Evolutionary conservation across 2,888 invertebrate genomes (phyloP).

Genomic region (Hyposoter didymator): DNA sequence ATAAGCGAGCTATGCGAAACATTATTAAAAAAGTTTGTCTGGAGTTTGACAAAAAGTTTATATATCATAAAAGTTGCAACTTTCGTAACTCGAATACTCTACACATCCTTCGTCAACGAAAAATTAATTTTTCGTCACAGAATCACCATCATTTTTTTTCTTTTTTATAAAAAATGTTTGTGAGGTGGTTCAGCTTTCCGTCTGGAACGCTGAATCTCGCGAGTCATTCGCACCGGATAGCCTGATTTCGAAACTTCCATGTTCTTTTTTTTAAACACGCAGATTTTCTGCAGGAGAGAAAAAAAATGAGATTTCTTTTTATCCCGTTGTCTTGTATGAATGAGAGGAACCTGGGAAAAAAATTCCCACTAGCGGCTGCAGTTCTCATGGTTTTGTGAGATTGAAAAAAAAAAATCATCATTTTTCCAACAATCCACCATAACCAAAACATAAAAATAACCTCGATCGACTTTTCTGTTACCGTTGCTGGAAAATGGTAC

Average conservation of each 20-base stretch:
- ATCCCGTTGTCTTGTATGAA: background rate
- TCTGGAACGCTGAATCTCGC: background rate
- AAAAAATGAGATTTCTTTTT: background rate
- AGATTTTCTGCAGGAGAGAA: too few species aligned
- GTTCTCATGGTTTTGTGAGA: too few species aligned
- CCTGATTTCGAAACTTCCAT: background rate
- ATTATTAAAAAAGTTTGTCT: conserved; percentile 10
- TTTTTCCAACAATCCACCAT: too few species aligned
- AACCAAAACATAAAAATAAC: too few species aligned
- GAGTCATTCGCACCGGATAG: background rate
- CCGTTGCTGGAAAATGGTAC: too few species aligned
- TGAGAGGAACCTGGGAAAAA: background rate
- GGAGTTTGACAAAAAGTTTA: conserved; percentile 11
- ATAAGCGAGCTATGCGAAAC: background rate
- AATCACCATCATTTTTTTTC: background rate
- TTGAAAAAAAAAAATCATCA: too few species aligned
- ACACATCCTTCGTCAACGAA: background rate
- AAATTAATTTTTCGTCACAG: background rate
- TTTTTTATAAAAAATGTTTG: background rate
- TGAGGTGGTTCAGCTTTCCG: background rate
- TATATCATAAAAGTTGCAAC: background rate
- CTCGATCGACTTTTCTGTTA: too few species aligned
- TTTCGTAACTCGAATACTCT: background rate
- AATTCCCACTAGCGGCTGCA: too few species aligned
- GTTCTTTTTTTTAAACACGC: background rate